Base-by-base conservation (phyloP, 30 jellyfish, hydroid and myxozoan species). In the Pelagia noctiluca region DNA sequence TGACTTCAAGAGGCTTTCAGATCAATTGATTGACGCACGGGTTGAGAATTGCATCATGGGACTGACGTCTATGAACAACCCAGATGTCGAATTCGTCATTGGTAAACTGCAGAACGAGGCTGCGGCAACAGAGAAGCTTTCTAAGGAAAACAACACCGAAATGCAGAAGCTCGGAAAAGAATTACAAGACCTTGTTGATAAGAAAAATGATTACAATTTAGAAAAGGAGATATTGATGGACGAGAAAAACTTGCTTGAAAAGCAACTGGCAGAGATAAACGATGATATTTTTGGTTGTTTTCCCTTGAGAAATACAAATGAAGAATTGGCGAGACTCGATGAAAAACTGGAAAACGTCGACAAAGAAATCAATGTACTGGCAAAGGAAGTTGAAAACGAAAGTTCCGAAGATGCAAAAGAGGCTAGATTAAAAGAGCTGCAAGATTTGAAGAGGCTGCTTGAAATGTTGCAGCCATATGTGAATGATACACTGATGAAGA, bases 21-120 rank as follows among this genome's bases (percentile, higher is more conserved):
- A 53, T 25, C 19, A 36, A 61, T 62, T 64, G 25, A 66, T 18
- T 53, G 65, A 19, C 0, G 88, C 68, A 0, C 74, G 60, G 18
- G 84, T 86, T 0, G 50, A 69, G 34, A 75, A 86, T 75, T 85
- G 34, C 8, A 33, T 86, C 18, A 65, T 50, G 31, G 76, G 50
- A 16, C 13, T 86, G 33, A 25, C 62, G 37, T 63, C 76, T 30
- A 63, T 48, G n/a, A 63, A 28, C 0, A 66, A 37, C 35, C 63
- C 61, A n/a, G 89, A 86, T 32, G 36, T 18, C 23, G 60, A 75
- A 1, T 30, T 35, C 2, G 77, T 65, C 63, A 47, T 35, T 0
- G 63, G 50, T 33, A 83, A 76, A 24, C 66, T 86, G 33, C 71
- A 75, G 38, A 49, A n/a, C 0, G 90, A 86, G 54, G 74, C 73